phyloP scores from a whole-genome alignment of 2,888 invertebrate genomes.

The Thecocarcelia acutangulata region DNA sequence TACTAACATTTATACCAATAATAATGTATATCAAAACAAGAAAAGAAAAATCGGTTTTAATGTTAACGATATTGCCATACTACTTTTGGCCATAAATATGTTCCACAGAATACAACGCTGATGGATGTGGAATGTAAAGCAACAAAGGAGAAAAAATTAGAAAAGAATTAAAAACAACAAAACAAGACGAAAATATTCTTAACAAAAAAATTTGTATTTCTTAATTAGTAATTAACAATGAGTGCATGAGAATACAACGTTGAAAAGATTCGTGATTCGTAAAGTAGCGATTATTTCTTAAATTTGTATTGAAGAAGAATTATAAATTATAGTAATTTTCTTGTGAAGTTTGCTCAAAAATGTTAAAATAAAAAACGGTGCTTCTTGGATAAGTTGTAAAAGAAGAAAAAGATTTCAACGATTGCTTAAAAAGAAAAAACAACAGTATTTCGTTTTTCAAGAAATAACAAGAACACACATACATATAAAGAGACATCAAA shows the following conservation, averaged over 20 bases:
- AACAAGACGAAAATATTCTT: conserved; percentile 56
- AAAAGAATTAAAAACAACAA: conserved; percentile 53
- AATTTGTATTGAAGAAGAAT: conserved; percentile 49
- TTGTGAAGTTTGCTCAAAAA: conserved; percentile 36
- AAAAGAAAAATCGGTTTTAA: background rate
- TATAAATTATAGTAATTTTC: conserved; percentile 41
- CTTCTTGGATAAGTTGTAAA: conserved; percentile 41
- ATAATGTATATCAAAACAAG: background rate
- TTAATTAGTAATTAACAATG: conserved; percentile 62
- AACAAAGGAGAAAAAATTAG: conserved; percentile 24
- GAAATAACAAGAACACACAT: conserved; percentile 44
- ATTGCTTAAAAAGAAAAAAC: conserved; percentile 46
- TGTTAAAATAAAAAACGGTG: conserved; percentile 33
- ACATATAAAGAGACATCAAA: conserved; percentile 46
- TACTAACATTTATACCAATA: too few species aligned
- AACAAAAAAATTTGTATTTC: conserved; percentile 44
- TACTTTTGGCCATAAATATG: background rate
- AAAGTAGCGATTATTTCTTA: conserved; percentile 60
- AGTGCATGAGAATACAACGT: conserved; percentile 68
- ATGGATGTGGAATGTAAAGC: conserved; percentile 10
- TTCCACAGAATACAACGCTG: conserved; percentile 28
- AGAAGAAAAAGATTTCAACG: conserved; percentile 24
- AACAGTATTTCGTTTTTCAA: conserved; percentile 46
- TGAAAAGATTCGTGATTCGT: conserved; percentile 65
- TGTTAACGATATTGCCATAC: conserved; percentile 22